Evolutionary conservation across 2,113 vertebrate genomes (phyloP).

Genomic region (Petrocephalus zakoni): DNA sequence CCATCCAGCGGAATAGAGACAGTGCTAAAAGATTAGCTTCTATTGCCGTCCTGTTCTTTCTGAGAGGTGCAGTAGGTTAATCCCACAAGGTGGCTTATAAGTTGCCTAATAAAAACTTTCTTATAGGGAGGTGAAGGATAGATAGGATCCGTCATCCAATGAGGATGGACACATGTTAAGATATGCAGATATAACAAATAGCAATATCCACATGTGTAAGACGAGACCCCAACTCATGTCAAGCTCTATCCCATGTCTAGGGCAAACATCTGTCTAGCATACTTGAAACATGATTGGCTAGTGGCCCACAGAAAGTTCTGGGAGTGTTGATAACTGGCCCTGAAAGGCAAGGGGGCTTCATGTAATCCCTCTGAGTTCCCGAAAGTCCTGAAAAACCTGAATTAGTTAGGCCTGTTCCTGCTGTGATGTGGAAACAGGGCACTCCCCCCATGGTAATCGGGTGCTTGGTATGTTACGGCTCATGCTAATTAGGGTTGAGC

Average conservation of each 20-base stretch:
- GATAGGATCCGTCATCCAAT: no score
- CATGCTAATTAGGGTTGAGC: background rate
- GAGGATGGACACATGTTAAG: no score
- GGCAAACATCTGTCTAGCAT: background rate
- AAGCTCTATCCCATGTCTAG: background rate
- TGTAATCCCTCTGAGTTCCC: background rate
- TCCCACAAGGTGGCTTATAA: background rate
- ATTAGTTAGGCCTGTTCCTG: background rate
- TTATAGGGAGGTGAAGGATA: background rate
- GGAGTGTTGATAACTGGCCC: background rate
- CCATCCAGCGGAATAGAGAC: background rate
- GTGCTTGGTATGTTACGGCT: no score
- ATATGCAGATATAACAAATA: no score
- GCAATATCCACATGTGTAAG: no score
- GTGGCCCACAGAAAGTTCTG: background rate
- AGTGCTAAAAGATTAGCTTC: background rate
- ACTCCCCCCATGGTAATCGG: background rate
- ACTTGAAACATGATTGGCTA: background rate
- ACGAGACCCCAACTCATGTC: background rate
- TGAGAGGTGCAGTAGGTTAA: background rate
- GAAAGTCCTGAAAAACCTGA: background rate
- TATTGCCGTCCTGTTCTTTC: background rate
- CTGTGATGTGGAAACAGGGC: background rate
- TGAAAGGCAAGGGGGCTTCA: background rate
- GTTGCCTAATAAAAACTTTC: background rate